phyloP scores from a whole-genome alignment of 2,797 vertebrate genomes.

The Aplochiton taeniatus region DNA sequence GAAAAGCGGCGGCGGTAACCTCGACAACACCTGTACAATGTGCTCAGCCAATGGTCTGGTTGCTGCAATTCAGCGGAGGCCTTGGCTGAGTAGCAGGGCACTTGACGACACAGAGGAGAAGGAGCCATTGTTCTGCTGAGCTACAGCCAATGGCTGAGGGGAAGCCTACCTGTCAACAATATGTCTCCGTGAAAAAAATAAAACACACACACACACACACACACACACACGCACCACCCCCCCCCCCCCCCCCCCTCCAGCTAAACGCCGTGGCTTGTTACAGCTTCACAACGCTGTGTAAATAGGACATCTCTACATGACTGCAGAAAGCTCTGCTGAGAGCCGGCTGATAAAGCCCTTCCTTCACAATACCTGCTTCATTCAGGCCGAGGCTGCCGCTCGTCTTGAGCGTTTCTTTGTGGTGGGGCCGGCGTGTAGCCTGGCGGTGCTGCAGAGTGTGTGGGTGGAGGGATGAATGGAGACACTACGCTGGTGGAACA shows the following conservation, averaged over 20 bases:
- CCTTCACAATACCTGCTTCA: neutral
- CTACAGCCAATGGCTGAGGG: neutral
- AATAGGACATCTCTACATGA: neutral
- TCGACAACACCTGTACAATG: constrained; percentile 53
- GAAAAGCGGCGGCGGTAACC: constrained; percentile 50
- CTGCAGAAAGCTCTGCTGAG: neutral
- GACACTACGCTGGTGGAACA: constrained; percentile 6
- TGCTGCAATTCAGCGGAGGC: constrained; percentile 33
- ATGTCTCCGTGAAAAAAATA: neutral
- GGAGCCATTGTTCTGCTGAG: constrained; percentile 12
- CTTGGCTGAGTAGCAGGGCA: constrained; percentile 13
- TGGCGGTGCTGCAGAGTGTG: constrained; percentile 6
- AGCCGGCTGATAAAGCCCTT: constrained; percentile 41
- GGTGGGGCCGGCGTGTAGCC: neutral
- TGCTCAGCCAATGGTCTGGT: constrained; percentile 28
- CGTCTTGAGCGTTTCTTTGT: neutral
- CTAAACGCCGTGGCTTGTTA: constrained; percentile 1
- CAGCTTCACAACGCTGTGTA: neutral
- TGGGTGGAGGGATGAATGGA: neutral
- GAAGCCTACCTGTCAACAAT: neutral
- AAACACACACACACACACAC: neutral
- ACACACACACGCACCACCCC: constrained; percentile 22
- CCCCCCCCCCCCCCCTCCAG: neutral
- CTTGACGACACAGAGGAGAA: constrained; percentile 6
- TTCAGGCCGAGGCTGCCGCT: neutral